Evolutionary conservation across 2,888 invertebrate genomes (phyloP), one percentile per base, ranked within the genome.

Genomic region (Hypselothyrea guttata): DNA sequence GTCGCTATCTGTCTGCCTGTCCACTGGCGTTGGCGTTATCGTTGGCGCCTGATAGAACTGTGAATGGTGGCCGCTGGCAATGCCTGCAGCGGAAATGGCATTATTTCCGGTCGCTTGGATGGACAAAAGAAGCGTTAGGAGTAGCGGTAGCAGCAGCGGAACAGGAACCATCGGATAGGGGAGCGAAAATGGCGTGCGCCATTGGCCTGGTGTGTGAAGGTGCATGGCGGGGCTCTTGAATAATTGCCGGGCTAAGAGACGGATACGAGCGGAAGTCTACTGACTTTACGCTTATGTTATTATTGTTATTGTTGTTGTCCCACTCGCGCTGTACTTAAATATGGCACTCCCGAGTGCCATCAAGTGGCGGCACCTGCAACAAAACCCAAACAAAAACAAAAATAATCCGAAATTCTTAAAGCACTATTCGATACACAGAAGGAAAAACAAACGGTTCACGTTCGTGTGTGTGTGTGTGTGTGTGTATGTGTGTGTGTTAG

Each of bases 91-190:
- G 79, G 83, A 79, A 63, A 75, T 71, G 46, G 54, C 83, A 59
- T 82, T 59, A 82, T 78, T 75, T 82, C 79, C 75, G 79, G 37
- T 22, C 16, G 49, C 60, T 27, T 30, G 41, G 28, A 38, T 44
- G 37, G 45, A n/a, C 33, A 54, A 52, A 18, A 41, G 33, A 11
- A 16, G 48, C 41, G 33, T 47, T 33, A 31, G n/a, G 16, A 54
- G 12, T n/a, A 9, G 27, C 28, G 59, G 56, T 40, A 57, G 46
- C 34, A 44, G 15, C 15, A 37, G 8, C 8, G 18, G 35, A 12
- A 22, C 31, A 33, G 42, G 18, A n/a, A 52, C 15, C 71, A 70
- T 40, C 22, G 22, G 22, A 22, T 22, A 5, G 22, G 22, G 22
- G 22, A 22, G 22, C 22, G 22, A 2, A 5, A 5, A 22, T 2